Evolutionary conservation across 2,797 vertebrate genomes (phyloP), one percentile per base, ranked within the genome.

Genomic region (Onychomys leucogaster): DNA sequence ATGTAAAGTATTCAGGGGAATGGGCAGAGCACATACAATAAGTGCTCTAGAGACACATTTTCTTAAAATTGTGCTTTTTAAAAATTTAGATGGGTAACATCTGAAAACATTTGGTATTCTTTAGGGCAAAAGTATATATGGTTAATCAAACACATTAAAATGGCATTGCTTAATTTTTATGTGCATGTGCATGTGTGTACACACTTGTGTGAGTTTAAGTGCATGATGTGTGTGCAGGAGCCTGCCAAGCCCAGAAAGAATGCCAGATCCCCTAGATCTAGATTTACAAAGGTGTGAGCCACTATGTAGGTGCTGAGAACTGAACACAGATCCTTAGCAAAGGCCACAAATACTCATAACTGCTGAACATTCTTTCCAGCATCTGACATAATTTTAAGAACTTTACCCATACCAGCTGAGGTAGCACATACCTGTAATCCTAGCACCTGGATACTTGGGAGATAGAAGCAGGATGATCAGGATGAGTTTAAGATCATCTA

Each of bases 1-100:
- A 63, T 87, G 83, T 43, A 10, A 89, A 88, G 87, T 71, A 94
- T 55, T 84, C 81, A 96, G 32, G 83, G 71, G 16, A 96, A 90
- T 57, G 49, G 27, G 41, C 29, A 80, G 78, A 95, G 92, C 65
- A n/a, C 43, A 91, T 21, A 32, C 16, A 78, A 57, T 41, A 25
- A 78, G 75, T 83, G 6, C 9, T 96, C 46, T 37, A 61, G 49
- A 84, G 71, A 81, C 12, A 90, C 5, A 75, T 76, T 87, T 93
- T 91, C n/a, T 89, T 71, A 90, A 92, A 90, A 87, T 23, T 49
- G n/a, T 49, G 32, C 52, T 88, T 94, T 21, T 78, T 55, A 84
- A 96, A 96, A 81, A 75, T 29, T 82, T n/a, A 83, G 63, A 78
- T n/a, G 27, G 19, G 27, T 52, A 67, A 75, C 46, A 73, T 14